Conservation (phyloP, 2,113 vertebrate genomes). For the Ovis canadensis region DNA sequence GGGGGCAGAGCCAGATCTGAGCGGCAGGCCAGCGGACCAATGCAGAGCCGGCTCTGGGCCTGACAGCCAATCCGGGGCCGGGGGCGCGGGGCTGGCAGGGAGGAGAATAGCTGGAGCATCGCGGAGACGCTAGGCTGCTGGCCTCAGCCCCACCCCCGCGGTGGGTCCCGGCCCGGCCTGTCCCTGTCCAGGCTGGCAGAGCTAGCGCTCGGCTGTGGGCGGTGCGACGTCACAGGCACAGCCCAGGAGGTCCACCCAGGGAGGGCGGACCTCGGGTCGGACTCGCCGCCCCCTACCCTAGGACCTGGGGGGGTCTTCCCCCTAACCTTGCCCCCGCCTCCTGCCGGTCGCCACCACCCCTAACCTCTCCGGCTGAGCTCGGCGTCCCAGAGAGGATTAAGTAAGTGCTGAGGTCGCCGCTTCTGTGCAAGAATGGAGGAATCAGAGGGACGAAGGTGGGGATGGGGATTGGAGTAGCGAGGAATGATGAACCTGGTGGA, state of each 20-base stretch:
- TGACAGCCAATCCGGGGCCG: slow-evolving; percentile 33
- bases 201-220: not conserved
- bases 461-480: slow-evolving; percentile 18
- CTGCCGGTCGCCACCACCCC: not conserved
- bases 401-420: slow-evolving; percentile 66
- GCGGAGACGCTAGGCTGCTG: not conserved
- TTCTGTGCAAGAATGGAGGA: slow-evolving; percentile 25
- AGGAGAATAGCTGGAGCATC: not conserved
- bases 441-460: slow-evolving; percentile 27
- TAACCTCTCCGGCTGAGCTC: slow-evolving; percentile 43
- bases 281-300: not conserved
- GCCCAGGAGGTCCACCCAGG: not conserved
- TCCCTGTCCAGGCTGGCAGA: not conserved
- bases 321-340: not conserved
- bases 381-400: slow-evolving; percentile 52
- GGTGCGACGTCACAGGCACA: not conserved
- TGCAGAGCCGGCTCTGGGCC: not conserved
- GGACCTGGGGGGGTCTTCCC: not conserved
- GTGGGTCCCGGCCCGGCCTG: not conserved
- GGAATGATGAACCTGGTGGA: not conserved
- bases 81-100: not conserved
- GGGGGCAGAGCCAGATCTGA: slow-evolving; percentile 16
- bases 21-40: slow-evolving; percentile 39
- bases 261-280: not conserved
- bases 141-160: slow-evolving; percentile 25